A percentile compares a stretch with the other conserved stretches of the same genome.
Conservation (phyloP, 2,113 vertebrate species). For the Anhinga anhinga region DNA sequence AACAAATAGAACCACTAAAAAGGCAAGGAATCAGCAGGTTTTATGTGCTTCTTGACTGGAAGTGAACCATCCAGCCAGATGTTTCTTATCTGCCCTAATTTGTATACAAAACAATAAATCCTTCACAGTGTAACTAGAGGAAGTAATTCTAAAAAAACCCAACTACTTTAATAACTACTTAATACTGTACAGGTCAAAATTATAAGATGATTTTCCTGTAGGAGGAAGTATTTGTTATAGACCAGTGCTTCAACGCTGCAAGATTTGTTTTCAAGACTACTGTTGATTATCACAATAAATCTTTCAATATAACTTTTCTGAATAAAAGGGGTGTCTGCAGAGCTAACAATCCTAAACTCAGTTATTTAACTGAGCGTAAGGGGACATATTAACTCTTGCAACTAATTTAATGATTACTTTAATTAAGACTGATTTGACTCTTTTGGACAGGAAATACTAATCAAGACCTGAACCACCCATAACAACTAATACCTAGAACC, state of each 20-base stretch:
- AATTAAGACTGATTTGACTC: neutral
- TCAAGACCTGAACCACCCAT: neutral
- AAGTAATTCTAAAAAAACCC: neutral
- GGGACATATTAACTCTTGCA: accelerated
- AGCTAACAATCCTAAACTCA: neutral
- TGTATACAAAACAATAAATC: neutral
- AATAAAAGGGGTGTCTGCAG: neutral
- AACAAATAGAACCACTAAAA: neutral
- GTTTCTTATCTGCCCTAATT: neutral
- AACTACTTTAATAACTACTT: neutral
- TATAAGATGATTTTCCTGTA: neutral
- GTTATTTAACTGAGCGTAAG: neutral
- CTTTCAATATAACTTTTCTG: neutral
- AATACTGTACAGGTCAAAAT: neutral
- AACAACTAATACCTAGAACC: neutral
- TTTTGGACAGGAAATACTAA: neutral
- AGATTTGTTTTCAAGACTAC: neutral
- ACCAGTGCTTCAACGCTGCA: neutral
- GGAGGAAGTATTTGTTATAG: neutral
- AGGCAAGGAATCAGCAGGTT: neutral
- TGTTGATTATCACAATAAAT: neutral
- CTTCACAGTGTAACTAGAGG: neutral
- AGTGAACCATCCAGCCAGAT: neutral
- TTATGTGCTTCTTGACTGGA: neutral
- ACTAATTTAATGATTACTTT: neutral